Evolutionary conservation across 1,140 invertebrate species (phyloP), one percentile per base, ranked within the genome.

Genomic region (Sipha flava): DNA sequence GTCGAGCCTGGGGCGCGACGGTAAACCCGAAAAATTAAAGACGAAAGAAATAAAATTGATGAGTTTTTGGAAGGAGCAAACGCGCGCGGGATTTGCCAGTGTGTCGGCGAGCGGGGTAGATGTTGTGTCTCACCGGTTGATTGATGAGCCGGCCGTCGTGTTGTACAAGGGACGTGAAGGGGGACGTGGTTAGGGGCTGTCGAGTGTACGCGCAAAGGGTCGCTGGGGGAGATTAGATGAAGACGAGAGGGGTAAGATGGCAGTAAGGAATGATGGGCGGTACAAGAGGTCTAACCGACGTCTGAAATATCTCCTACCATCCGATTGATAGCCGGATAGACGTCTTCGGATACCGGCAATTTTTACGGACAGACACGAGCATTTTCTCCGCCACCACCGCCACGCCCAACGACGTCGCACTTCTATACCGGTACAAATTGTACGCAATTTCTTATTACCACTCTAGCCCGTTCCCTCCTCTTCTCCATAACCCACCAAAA

Each of bases 251-350:
- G n/a, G n/a, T n/a, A n/a, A n/a, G n/a, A n/a, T 45, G 43, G 7
- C 43, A 16, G 43, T 16, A 45, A n/a, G 49, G 49, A n/a, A 52
- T 52, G 49, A 52, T n/a, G 43, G 7, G n/a, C n/a, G n/a, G n/a
- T n/a, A n/a, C n/a, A n/a, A n/a, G n/a, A 14, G 45, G 45, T 75
- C 72, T 75, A 75, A 75, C 72, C 72, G 72, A 75, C 72, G 47
- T 75, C 72, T 75, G 72, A 75, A 49, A 75, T 75, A 75, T 75
- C 72, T 47, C 49, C 72, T 54, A 29, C 72, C 72, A 75, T 75
- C 72, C 72, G 72, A 75, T 75, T 75, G 72, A 75, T 75, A 75
- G 72, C 47, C n/a, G n/a, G 72, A 75, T 75, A 75, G 72, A 75
- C 72, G 72, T 75, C 72, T 75, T 54, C 72, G 72, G 49, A 34